These are phyloP conservation scores for Campaea margaritaria DNA, from an alignment of 2,888 invertebrate genomes.

Conservation along the genomic window DNA sequence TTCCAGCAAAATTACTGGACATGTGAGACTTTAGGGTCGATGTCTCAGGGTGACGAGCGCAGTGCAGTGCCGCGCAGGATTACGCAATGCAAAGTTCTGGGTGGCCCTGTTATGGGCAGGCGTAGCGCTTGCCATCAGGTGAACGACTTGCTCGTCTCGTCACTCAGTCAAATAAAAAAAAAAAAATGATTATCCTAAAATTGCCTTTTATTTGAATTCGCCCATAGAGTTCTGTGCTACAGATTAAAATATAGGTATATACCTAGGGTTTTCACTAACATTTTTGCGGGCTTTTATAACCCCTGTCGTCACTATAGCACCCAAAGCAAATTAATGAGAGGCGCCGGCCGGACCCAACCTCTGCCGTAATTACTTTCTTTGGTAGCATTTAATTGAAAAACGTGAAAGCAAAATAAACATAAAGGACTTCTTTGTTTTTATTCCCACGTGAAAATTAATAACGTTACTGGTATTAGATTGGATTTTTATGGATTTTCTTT, in stretches of 20 bases:
- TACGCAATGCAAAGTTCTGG: no score
- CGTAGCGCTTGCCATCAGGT: no score
- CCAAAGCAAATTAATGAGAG: conserved; percentile 27
- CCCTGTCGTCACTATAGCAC: conserved; percentile 8
- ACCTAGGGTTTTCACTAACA: background rate
- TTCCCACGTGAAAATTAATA: conserved; percentile 9
- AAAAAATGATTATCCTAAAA: no score
- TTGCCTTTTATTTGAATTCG: background rate
- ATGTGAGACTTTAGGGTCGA: no score
- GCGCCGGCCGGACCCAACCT: conserved; percentile 14
- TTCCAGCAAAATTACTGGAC: no score
- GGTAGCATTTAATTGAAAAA: conserved; percentile 31
- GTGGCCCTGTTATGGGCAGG: no score
- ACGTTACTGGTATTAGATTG: conserved; percentile 21
- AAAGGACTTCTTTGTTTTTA: background rate
- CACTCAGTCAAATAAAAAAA: no score
- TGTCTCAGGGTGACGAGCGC: no score
- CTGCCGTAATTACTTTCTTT: conserved; percentile 30
- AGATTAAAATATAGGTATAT: no score
- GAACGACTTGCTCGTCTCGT: no score
- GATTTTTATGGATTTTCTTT: conserved; percentile 24
- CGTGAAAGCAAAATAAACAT: conserved; percentile 25
- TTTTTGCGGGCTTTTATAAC: conserved; percentile 11
- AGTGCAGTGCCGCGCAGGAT: no score
- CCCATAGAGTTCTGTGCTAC: no score